Base-by-base conservation (phyloP, 2,888 invertebrate species). In the Brenthis ino region DNA sequence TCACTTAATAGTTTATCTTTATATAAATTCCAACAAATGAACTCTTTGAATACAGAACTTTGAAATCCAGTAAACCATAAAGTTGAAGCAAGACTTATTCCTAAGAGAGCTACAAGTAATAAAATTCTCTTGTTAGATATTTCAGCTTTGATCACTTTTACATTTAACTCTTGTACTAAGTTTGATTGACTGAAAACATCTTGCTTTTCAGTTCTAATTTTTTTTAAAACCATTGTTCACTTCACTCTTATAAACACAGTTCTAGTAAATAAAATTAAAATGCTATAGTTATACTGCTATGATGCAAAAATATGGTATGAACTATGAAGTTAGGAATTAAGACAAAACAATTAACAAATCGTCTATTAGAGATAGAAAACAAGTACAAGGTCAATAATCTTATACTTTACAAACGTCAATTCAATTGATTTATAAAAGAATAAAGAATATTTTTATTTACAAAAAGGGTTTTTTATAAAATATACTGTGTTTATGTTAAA, bases 151-250 rank as follows among this genome's bases (percentile, higher is more conserved):
- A 53, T 20, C 13, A 16, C 13, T 47, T 57, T 58, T 14, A 47
- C 13, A 48, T 64, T 37, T 14, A 47, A n/a, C 3, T 64, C 20
- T 20, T 47, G 43, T 6, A 33, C 28, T 14, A 14, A 11, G 11
- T 16, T 33, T 16, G 50, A 20, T 37, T 28, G 53, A 33, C 11
- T 43, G 37, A 66, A 54, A 13, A 60, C 16, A 24, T 28, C 16
- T 57, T 48, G 48, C 47, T 68, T 70, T 20, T 13, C 60, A 37
- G 64, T 61, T 28, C 33, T 57, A 3, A 57, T 57, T 48, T 61
- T 68, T 53, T 65, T 70, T 48, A 61, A 70, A 53, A 70, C 68
- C 70, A 70, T 68, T 43, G 4, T 43, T 43, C 37, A 43, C 37
- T 11, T 2, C 37, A 43, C 37, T 43, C 11, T 11, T 8, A 43